Conservation (phyloP, 1,140 invertebrate species). For the Colletes gigas region DNA sequence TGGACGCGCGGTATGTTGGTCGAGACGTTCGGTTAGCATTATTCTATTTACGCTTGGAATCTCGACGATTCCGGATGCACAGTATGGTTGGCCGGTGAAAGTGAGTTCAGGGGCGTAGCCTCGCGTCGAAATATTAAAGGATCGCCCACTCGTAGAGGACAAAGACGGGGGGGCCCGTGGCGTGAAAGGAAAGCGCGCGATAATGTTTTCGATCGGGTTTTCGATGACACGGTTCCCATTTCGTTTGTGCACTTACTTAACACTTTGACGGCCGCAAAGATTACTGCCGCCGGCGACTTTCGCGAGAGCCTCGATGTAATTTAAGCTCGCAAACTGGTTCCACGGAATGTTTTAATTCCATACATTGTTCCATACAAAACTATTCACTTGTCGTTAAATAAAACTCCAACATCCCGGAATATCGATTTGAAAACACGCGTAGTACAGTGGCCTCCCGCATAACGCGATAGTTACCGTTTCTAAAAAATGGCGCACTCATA, state of each 20-base stretch:
- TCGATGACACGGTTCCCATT: not conserved
- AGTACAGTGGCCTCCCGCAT: no score
- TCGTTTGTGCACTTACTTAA: not conserved
- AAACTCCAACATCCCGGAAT: no score
- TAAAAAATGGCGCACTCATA: no score
- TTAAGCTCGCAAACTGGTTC: no score
- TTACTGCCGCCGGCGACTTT: no score
- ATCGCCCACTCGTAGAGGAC: constrained; percentile 9
- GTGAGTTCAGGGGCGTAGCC: constrained; percentile 65
- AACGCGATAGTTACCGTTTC: no score
- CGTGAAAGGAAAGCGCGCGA: not conserved
- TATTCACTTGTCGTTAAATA: no score
- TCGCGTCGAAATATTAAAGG: constrained; percentile 1
- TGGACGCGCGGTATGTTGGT: not conserved
- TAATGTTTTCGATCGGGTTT: not conserved
- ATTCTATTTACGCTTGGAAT: constrained; percentile 47
- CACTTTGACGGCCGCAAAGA: no score
- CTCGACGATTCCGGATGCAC: constrained; percentile 53
- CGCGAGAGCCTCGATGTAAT: no score
- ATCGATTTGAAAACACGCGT: no score
- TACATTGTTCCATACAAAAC: no score
- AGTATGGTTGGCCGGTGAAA: constrained; percentile 69
- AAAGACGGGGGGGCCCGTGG: not conserved
- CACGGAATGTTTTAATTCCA: no score
- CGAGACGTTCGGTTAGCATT: not conserved